Percentiles rank a stretch among this genome's conserved stretches.
Evolutionary conservation across 2,888 invertebrate genomes (phyloP).

Genomic region (Clitarchus hookeri): DNA sequence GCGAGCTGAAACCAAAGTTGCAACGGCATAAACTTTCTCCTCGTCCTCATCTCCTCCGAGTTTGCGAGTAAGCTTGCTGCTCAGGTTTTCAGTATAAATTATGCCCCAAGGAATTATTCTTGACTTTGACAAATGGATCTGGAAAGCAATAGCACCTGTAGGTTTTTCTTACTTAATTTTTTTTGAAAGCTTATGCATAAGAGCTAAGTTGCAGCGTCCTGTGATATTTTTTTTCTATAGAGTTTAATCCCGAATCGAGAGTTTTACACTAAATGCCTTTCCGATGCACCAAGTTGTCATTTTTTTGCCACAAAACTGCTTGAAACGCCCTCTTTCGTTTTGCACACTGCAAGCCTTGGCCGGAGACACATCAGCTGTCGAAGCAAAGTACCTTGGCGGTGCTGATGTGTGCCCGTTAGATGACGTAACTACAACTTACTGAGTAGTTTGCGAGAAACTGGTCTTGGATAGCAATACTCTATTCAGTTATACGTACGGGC

Average conservation of each 20-base stretch:
- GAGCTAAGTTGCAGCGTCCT: not conserved
- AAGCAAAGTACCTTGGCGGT: no score
- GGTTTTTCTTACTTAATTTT: not conserved
- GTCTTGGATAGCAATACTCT: no score
- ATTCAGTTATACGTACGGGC: no score
- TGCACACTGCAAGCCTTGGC: no score
- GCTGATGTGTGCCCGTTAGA: no score
- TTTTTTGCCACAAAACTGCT: no score
- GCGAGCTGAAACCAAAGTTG: slow-evolving; percentile 4
- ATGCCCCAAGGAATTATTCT: slow-evolving; percentile 1
- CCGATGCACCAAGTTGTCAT: no score
- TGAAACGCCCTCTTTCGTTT: no score
- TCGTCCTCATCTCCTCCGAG: not conserved
- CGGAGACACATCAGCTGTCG: no score
- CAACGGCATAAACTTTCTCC: not conserved
- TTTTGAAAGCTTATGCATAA: not conserved
- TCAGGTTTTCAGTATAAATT: not conserved
- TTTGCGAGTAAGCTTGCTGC: not conserved
- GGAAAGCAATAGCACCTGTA: not conserved
- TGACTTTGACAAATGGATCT: slow-evolving; percentile 14
- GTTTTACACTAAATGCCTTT: not conserved
- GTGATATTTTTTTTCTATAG: not conserved
- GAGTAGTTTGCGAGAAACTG: no score
- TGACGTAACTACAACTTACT: no score
- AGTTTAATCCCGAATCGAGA: not conserved